Conservation (phyloP, 2,888 invertebrate genomes). For the Meloe dianella region DNA sequence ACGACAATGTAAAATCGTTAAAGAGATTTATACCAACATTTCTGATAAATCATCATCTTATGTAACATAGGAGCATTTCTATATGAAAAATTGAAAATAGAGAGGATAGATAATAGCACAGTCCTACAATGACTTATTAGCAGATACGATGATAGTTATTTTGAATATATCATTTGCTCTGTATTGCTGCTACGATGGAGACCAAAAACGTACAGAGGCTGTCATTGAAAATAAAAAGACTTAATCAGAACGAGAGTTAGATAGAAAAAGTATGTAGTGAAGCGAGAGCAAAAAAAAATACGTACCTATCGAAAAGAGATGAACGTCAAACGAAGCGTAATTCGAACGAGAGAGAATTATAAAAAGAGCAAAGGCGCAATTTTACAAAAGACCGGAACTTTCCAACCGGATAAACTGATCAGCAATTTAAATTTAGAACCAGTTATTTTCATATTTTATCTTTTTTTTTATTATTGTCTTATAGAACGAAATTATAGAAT, state of each 20-base stretch:
- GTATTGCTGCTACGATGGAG: not conserved
- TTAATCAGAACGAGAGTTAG: constrained; percentile 18
- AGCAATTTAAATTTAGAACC: constrained; percentile 59
- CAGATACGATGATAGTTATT: too few relatives aligned
- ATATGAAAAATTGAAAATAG: not conserved
- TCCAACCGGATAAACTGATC: constrained; percentile 59
- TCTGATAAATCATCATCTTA: constrained; percentile 14
- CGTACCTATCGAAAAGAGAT: constrained; percentile 29
- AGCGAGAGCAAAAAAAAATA: not conserved
- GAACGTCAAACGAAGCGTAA: constrained; percentile 49
- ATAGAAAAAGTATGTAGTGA: not conserved
- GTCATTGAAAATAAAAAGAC: constrained; percentile 32
- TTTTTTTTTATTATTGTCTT: constrained; percentile 15
- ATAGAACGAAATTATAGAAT: constrained; percentile 17
- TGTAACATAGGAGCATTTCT: constrained; percentile 6
- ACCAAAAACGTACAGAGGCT: too few relatives aligned
- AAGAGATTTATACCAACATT: not conserved
- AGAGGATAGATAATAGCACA: not conserved
- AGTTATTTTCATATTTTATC: constrained; percentile 50
- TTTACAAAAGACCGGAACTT: constrained; percentile 55
- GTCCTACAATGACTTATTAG: too few relatives aligned
- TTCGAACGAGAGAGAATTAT: constrained; percentile 47
- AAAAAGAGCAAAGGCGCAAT: constrained; percentile 49
- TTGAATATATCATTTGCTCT: not conserved
- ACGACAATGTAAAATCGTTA: not conserved